phyloP scores from a whole-genome alignment of 2,888 invertebrate genomes.

The Andrena chrysosceles region DNA sequence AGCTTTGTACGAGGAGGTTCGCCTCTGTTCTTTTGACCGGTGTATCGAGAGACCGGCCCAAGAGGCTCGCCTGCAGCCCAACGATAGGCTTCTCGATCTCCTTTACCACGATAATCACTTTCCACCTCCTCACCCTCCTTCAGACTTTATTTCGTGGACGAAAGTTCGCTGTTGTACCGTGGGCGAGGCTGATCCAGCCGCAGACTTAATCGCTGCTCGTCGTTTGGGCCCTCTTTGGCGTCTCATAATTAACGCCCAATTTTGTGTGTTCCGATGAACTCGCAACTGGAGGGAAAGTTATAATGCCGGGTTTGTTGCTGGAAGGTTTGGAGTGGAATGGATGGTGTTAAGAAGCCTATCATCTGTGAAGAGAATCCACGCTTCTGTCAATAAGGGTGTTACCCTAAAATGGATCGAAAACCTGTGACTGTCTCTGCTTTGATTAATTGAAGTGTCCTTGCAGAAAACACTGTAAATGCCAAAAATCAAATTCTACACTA shows the following conservation, averaged over 20 bases:
- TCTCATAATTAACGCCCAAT: not conserved
- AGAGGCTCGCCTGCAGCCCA: conserved; percentile 57
- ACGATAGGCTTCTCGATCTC: conserved; percentile 64
- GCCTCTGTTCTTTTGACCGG: conserved; percentile 21
- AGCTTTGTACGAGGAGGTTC: conserved; percentile 24
- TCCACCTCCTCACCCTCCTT: conserved; percentile 34
- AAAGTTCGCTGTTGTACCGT: not conserved
- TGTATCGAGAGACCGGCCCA: conserved; percentile 40
- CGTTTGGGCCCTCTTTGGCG: too few relatives aligned
- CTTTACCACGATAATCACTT: conserved; percentile 75
- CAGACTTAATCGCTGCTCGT: conserved; percentile 15
- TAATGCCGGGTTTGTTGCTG: too few relatives aligned
- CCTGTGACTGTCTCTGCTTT: too few relatives aligned
- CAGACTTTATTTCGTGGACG: not conserved
- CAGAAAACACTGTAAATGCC: too few relatives aligned
- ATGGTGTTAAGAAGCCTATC: too few relatives aligned
- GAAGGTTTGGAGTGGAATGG: too few relatives aligned
- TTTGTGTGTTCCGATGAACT: not conserved
- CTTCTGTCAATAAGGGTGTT: too few relatives aligned
- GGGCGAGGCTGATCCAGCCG: not conserved
- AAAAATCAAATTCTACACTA: too few relatives aligned
- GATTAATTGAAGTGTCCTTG: too few relatives aligned
- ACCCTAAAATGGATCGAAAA: too few relatives aligned
- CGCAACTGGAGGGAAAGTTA: too few relatives aligned
- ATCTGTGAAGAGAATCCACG: too few relatives aligned